A percentile compares a stretch with the other conserved stretches of the same genome.
These are phyloP conservation scores for Pteruthius melanotis DNA, from an alignment of 2,113 vertebrate species.

Conservation along the genomic window DNA sequence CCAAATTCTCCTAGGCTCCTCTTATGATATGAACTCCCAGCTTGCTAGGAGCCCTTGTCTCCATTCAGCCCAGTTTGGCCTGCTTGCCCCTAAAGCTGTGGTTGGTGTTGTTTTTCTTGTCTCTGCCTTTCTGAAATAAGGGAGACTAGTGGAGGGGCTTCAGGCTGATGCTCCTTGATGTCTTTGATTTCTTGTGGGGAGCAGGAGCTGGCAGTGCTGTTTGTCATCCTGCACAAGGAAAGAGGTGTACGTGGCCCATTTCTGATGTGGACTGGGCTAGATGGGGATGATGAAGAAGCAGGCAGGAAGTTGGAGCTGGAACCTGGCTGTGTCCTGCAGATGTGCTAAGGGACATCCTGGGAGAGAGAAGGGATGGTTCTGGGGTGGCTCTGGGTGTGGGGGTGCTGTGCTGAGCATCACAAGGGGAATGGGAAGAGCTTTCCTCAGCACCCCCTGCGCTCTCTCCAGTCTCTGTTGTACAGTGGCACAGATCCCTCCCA, in stretches of 20 bases:
- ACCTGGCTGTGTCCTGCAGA: background rate
- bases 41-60: background rate
- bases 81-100: background rate
- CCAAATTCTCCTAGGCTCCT: background rate
- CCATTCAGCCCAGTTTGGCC: background rate
- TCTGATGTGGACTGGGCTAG: background rate
- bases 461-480: background rate
- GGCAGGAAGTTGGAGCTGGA: background rate
- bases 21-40: background rate
- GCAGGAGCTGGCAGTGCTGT: accelerated
- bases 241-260: background rate
- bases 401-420: background rate
- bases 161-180: background rate
- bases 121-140: background rate
- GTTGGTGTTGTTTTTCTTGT: background rate
- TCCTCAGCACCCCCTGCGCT: accelerated
- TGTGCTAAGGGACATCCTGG: background rate
- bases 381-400: background rate
- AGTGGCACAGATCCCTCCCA: background rate
- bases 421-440: background rate
- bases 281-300: background rate
- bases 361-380: background rate
- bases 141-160: background rate
- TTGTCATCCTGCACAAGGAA: background rate
- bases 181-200: background rate